These are phyloP conservation scores for Lamellibrachia satsuma DNA, from an alignment of 2,888 invertebrate species.

Conservation along the genomic window DNA sequence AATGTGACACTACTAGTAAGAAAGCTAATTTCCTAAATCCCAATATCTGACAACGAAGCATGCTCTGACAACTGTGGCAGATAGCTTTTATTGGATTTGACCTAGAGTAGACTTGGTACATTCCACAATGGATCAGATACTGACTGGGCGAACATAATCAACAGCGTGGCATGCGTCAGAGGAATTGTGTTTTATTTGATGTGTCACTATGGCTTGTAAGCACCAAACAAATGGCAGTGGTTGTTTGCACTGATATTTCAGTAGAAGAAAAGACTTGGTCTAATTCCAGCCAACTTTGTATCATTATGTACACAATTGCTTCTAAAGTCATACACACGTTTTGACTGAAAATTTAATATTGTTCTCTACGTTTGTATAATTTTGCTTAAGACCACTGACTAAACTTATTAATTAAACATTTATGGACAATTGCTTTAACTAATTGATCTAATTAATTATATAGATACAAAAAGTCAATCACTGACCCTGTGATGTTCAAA, in stretches of 20 bases:
- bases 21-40: neutral
- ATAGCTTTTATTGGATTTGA: neutral
- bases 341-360: no score
- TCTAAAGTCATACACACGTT: no score
- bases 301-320: no score
- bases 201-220: neutral
- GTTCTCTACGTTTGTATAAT: no score
- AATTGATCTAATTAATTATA: no score
- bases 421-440: no score
- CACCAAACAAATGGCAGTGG: neutral
- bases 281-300: no score
- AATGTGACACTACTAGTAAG: neutral
- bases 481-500: no score
- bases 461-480: no score
- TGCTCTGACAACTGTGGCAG: neutral
- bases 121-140: neutral
- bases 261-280: neutral
- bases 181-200: neutral
- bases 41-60: neutral
- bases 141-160: neutral
- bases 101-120: neutral
- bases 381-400: no score
- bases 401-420: no score
- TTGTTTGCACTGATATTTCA: neutral
- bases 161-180: neutral